Base-by-base conservation (phyloP, 2,888 invertebrate genomes). In the Scelioninae gen. 1 region DNA sequence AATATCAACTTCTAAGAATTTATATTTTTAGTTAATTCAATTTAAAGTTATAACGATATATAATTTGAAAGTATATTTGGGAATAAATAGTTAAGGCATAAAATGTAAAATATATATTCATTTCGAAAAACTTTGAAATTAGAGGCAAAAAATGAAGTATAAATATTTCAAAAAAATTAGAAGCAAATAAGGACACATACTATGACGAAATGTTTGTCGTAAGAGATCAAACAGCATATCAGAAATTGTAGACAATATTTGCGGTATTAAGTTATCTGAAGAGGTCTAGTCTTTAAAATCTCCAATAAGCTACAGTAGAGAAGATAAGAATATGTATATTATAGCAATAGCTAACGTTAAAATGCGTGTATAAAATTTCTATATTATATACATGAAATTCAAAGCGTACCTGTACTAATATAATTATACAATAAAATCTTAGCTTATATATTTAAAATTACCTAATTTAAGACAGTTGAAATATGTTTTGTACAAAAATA, bases 161-260 rank as follows among this genome's bases (percentile, higher is more conserved):
- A n/a, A n/a, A n/a, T n/a, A n/a, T n/a, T n/a, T n/a, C n/a, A n/a
- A 34, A 68, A 68, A 45, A 68, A 68, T 56, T 68, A 47, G 56
- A 56, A 56, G 34, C 60, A 71, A 71, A 60, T 58, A 49, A 40
- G 60, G 8, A 7, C 32, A 49, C 29, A 49, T 16, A 45, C 55
- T 38, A 53, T 72, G 62, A 72, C 23, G 72, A 74, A 55, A 74
- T 55, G 55, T 74, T 74, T 62, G 62, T 53, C 38, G 31, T 55
- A 55, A 74, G 8, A 63, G 63, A 53, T 9, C 63, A 74, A 74
- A 74, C 63, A 63, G 55, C 45, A 40, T 15, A 63, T 63, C 63
- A 63, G 63, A 63, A 75, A 65, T 72, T 75, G 65, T 75, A 55
- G 75, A 75, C 56, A 65, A 75, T 75, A 75, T 75, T 75, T 75